Evolutionary conservation across 2,113 vertebrate species (phyloP).

Genomic region (Saimiri boliviensis): DNA sequence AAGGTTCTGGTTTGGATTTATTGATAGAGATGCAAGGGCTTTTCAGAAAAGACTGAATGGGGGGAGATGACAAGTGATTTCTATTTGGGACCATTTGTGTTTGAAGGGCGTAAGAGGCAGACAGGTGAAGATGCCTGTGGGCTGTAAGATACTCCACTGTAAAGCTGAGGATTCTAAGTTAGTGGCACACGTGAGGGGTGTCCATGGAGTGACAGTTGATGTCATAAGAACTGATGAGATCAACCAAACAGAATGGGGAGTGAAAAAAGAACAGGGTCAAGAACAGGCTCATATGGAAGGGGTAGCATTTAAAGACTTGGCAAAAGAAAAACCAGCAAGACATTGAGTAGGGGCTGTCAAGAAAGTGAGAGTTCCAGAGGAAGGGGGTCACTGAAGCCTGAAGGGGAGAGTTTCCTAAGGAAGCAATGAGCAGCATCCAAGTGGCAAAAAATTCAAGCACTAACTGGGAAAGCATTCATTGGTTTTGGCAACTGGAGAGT

Average conservation of each 20-base stretch:
- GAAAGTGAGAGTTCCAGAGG: not conserved
- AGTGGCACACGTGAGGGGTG: not conserved
- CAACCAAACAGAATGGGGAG: not conserved
- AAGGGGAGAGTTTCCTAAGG: not conserved
- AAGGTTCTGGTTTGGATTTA: not conserved
- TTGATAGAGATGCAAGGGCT: not conserved
- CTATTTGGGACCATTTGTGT: not conserved
- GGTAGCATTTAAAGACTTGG: not conserved
- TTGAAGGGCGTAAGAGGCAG: not conserved
- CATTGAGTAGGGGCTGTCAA: not conserved
- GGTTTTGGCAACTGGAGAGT: not conserved
- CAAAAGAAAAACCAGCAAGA: not conserved
- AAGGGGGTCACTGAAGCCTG: not conserved
- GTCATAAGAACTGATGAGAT: not conserved
- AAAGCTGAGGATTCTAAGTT: not conserved
- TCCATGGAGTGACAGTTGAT: not conserved
- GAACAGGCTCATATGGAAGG: not conserved
- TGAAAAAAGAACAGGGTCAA: not conserved
- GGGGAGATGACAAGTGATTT: not conserved
- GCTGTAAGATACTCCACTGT: not conserved
- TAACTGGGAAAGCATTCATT: not conserved
- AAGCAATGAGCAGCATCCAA: not conserved
- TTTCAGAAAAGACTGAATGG: not conserved
- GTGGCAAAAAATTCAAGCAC: not conserved
- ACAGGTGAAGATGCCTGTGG: no score